These are phyloP conservation scores for Odontomyia ornata DNA, from an alignment of 2,888 invertebrate genomes.

Conservation along the genomic window DNA sequence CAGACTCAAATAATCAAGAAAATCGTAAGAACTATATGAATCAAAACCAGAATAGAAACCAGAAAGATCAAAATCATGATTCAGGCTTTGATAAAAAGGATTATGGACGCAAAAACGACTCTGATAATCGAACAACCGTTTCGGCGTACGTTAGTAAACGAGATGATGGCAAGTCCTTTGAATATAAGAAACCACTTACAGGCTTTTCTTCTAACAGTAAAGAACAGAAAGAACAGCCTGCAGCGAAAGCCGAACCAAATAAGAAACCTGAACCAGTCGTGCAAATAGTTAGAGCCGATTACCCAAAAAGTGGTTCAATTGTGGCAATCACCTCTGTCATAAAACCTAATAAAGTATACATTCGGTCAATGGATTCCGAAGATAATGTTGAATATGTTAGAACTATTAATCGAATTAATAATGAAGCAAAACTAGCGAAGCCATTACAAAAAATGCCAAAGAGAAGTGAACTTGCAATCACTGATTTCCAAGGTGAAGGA, in stretches of 20 bases:
- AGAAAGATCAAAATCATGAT: not conserved
- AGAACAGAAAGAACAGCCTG: not conserved
- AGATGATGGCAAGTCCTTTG: not conserved
- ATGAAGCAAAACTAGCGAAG: constrained; percentile 51
- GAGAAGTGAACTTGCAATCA: constrained; percentile 57
- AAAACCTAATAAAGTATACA: constrained; percentile 58
- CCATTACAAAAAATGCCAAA: constrained; percentile 54
- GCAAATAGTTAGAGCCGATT: not conserved
- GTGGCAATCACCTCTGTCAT: constrained; percentile 56
- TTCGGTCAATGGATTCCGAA: constrained; percentile 56
- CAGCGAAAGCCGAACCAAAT: not conserved
- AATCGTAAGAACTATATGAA: constrained; percentile 10
- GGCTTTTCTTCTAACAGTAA: not conserved
- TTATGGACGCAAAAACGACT: not conserved
- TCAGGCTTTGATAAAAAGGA: not conserved
- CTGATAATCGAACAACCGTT: not conserved
- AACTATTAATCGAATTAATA: constrained; percentile 53
- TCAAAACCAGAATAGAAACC: constrained; percentile 18
- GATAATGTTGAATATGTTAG: constrained; percentile 55
- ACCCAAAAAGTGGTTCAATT: constrained; percentile 35
- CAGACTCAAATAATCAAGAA: constrained; percentile 1
- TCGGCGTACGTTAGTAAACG: not conserved
- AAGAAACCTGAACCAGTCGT: not conserved
- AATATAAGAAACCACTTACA: not conserved
- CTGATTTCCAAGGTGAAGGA: constrained; percentile 53